Evolutionary conservation across 2,888 invertebrate genomes (phyloP).

Genomic region (Corbicula japonica): DNA sequence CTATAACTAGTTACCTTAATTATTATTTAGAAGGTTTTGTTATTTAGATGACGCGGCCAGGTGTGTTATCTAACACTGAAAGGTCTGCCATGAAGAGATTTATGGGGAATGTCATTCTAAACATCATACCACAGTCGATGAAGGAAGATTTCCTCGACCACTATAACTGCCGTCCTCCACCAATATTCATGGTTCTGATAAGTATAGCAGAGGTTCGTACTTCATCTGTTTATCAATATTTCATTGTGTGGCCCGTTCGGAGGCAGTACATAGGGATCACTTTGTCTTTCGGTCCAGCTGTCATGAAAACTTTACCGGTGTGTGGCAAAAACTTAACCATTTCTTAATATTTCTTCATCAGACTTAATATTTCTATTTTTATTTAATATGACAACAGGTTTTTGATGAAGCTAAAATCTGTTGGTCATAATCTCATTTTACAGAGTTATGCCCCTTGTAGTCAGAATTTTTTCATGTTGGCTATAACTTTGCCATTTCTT

Average conservation of each 20-base stretch:
- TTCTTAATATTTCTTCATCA: background rate
- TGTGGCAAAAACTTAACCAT: background rate
- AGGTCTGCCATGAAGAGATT: slow-evolving; percentile 77
- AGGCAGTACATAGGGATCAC: background rate
- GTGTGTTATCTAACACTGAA: slow-evolving; percentile 75
- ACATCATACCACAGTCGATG: slow-evolving; percentile 88
- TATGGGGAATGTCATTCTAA: slow-evolving; percentile 84
- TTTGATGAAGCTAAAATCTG: too few relatives aligned
- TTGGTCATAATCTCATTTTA: too few relatives aligned
- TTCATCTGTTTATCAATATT: background rate
- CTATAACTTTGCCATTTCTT: too few relatives aligned
- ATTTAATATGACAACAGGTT: too few relatives aligned
- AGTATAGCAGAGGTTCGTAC: slow-evolving; percentile 93
- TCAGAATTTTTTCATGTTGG: too few relatives aligned
- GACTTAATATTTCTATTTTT: too few relatives aligned
- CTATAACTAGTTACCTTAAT: background rate
- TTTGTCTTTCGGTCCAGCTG: background rate
- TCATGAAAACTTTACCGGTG: background rate
- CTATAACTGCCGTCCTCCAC: slow-evolving; percentile 97
- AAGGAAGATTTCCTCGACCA: slow-evolving; percentile 94
- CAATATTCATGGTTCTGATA: slow-evolving; percentile 96
- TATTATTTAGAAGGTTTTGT: background rate
- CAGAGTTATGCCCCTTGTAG: too few relatives aligned
- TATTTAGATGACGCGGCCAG: slow-evolving; percentile 63
- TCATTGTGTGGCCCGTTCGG: background rate